A percentile compares a stretch with the other conserved stretches of the same genome.
Evolutionary conservation across 2,888 invertebrate genomes (phyloP).

Genomic region (Rhamphomyia laevipes): DNA sequence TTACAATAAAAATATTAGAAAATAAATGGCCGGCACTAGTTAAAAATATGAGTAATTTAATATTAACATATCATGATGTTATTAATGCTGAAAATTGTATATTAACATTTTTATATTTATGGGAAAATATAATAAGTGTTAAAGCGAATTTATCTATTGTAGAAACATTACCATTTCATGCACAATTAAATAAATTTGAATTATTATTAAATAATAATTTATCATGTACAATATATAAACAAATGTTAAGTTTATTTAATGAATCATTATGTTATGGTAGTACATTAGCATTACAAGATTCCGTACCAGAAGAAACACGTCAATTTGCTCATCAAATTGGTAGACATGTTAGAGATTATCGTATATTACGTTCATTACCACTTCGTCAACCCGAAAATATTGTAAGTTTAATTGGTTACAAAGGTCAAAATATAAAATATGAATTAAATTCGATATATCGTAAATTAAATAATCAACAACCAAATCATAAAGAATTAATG

Average conservation of each 20-base stretch:
- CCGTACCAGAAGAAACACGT: conserved; percentile 79
- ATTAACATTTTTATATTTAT: conserved; percentile 70
- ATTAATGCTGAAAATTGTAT: conserved; percentile 53
- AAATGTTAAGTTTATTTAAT: conserved; percentile 73
- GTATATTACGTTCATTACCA: conserved; percentile 43
- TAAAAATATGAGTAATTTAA: conserved; percentile 45
- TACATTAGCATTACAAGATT: conserved; percentile 76
- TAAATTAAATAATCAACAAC: too few species aligned
- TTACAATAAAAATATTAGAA: conserved; percentile 74
- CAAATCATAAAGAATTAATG: background rate
- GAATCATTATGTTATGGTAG: conserved; percentile 87
- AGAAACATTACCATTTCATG: conserved; percentile 80
- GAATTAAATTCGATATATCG: conserved; percentile 1
- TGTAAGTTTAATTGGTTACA: conserved; percentile 32
- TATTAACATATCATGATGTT: conserved; percentile 24
- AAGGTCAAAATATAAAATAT: conserved; percentile 26
- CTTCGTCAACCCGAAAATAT: conserved; percentile 32
- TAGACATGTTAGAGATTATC: conserved; percentile 72
- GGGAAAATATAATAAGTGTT: conserved; percentile 84
- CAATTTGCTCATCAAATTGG: conserved; percentile 75
- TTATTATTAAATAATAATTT: conserved; percentile 55
- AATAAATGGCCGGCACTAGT: conserved; percentile 75
- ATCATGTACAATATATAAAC: conserved; percentile 75
- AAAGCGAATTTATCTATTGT: conserved; percentile 81
- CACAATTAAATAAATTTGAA: conserved; percentile 70